Evolutionary conservation across 2,888 invertebrate genomes (phyloP), one percentile per base, ranked within the genome.

Genomic region (Cybosia mesomella): DNA sequence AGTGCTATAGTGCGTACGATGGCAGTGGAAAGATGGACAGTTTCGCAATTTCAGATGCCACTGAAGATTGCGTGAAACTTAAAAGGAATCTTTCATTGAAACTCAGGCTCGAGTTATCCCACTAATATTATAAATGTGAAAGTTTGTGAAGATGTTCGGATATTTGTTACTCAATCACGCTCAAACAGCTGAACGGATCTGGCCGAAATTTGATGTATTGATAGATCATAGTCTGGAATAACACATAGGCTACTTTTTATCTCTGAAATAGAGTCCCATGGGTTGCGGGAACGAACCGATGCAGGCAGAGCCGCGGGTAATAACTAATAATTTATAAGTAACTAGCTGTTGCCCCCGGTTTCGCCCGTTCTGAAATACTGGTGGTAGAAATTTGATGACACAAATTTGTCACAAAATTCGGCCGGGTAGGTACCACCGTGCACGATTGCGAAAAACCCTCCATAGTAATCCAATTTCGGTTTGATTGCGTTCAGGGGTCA

Each of bases 1-100:
- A 64, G 22, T 67, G 36, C 21, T 64, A 18, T 10, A 32, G 57
- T 67, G 62, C 11, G 22, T 63, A 73, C 65, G 58, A 65, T 68
- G 13, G 4, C 0, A 32, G 36, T 5, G 15, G 15, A 18, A 18
- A 39, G 22, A 18, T 28, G 58, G 66, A 75, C 54, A 60, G 15
- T 49, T 49, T n/a, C 57, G 18, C 8, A 60, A 13, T 36, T 21
- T 36, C 22, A 18, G n/a, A 24, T 4, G 22, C 8, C 1, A 22
- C 21, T 54, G 54, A 8, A 49, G 18, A 43, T 43, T 18, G 4
- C 15, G 9, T 43, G 18, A 7, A 43, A 18, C 28, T n/a, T n/a
- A n/a, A n/a, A n/a, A 18, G 18, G 0, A 43, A 43, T 18, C 43
- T 43, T 43, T n/a, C n/a, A 49, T n/a, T 49, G n/a, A 1, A n/a